These are phyloP conservation scores for Caenorhabditis sp. DNA, from an alignment of 2,888 invertebrate species.

Conservation along the genomic window DNA sequence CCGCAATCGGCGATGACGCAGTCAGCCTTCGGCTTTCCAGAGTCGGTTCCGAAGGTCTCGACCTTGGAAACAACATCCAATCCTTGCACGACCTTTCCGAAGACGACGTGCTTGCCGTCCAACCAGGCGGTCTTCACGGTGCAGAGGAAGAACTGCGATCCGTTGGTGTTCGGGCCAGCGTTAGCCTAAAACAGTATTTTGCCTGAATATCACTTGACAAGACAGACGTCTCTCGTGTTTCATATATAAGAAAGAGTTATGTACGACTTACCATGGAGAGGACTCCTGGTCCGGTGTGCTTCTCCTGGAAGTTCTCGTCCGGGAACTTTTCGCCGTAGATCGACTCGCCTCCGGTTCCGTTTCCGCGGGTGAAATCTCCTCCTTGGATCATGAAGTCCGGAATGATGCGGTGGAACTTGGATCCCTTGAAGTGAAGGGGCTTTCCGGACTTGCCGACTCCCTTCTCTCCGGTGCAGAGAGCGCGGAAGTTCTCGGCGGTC, in stretches of 20 bases:
- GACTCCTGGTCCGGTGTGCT: slow-evolving; percentile 80
- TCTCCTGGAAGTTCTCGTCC: slow-evolving; percentile 94
- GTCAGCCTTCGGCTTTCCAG: slow-evolving; percentile 83
- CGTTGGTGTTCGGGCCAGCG: slow-evolving; percentile 76
- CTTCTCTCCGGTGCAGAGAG: slow-evolving; percentile 94
- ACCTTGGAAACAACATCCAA: slow-evolving; percentile 76
- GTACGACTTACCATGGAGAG: slow-evolving; percentile 87
- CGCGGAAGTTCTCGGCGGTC: slow-evolving; percentile 92
- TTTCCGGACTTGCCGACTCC: slow-evolving; percentile 85
- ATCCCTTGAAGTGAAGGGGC: slow-evolving; percentile 85
- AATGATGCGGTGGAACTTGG: slow-evolving; percentile 93
- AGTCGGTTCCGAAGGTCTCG: slow-evolving; percentile 69
- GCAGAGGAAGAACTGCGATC: slow-evolving; percentile 76
- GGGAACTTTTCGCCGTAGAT: slow-evolving; percentile 93
- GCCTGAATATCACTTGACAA: too few relatives aligned
- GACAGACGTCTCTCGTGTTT: too few relatives aligned
- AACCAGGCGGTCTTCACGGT: slow-evolving; percentile 75
- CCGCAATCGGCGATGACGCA: slow-evolving; percentile 88
- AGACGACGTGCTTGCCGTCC: slow-evolving; percentile 74
- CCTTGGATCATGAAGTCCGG: slow-evolving; percentile 96
- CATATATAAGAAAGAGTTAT: too few relatives aligned
- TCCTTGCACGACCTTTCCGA: slow-evolving; percentile 65
- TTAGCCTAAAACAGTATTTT: slow-evolving; percentile 63
- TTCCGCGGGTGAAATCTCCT: slow-evolving; percentile 91
- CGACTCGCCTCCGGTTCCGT: slow-evolving; percentile 91